Conservation (phyloP, 1,140 invertebrate genomes). For the Lepidurus packardi region DNA sequence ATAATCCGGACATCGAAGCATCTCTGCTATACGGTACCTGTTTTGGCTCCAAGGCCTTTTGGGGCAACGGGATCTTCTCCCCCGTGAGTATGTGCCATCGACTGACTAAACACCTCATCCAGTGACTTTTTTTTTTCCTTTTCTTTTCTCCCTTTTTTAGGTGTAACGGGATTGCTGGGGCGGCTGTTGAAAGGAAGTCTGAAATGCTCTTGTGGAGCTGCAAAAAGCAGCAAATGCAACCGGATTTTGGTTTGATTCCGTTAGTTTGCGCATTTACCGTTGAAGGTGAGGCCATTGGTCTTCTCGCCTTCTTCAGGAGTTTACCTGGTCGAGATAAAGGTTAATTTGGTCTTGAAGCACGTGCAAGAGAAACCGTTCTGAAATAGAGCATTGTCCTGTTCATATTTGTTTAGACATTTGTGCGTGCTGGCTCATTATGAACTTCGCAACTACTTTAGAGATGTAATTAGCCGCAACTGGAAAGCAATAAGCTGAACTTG, state of each 20-base stretch:
- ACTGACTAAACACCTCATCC: background rate
- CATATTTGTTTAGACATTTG: too few relatives aligned
- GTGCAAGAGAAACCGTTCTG: too few relatives aligned
- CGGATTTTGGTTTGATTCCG: background rate
- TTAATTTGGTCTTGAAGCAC: background rate
- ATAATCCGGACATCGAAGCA: background rate
- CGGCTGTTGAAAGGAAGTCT: conserved; percentile 1
- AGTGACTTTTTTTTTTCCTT: background rate
- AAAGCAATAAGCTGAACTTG: too few relatives aligned
- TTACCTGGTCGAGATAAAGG: background rate
- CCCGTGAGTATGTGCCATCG: background rate
- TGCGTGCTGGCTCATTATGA: too few relatives aligned
- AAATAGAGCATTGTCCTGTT: too few relatives aligned
- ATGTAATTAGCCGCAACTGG: too few relatives aligned
- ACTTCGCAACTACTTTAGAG: too few relatives aligned
- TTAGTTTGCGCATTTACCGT: background rate
- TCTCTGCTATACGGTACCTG: conserved; percentile 1
- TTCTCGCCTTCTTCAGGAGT: background rate
- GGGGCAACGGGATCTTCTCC: conserved; percentile 1
- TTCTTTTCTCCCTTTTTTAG: background rate
- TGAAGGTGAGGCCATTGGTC: background rate
- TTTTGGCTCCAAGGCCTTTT: background rate
- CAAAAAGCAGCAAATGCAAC: background rate
- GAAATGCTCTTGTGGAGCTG: background rate
- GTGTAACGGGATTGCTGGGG: background rate